Base-by-base conservation (phyloP, 2,113 vertebrate species). In the Heloderma charlesbogerti region DNA sequence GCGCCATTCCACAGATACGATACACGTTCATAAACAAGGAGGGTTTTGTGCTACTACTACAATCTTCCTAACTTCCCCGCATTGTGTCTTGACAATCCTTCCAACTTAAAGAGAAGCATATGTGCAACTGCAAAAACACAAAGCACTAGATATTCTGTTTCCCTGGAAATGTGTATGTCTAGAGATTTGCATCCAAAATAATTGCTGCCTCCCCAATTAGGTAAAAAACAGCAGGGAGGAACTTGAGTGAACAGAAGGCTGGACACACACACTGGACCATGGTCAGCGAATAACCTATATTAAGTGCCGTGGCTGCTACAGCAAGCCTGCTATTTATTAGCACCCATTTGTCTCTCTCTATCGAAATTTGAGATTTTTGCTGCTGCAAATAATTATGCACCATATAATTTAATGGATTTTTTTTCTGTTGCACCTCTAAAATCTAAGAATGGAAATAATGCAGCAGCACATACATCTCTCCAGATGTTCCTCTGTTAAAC, bases 281-380 rank as follows among this genome's bases (percentile, higher is more conserved):
- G 92, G 96, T 93, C 94, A 40, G 93, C 92, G 96, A 97, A 96
- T 95, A 96, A 93, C 74, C 93, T 92, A 93, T 54, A 94, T 91
- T 94, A 48, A 91, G 92, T 92, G 0, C 2, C 85, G 0, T 0
- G 78, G 93, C 94, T 89, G 91, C 37, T 94, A 92, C 77, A 94
- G 95, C 93, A 96, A 88, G 93, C 93, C 74, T 87, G 91, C 84
- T 95, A 95, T 90, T 94, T 93, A 96, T 96, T 95, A 96, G 93
- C 94, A 95, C 92, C 72, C 94, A 92, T 94, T 92, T 96, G 95
- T 93, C 95, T 95, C 95, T 92, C 94, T 94, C 85, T 92, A 93
- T 88, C 77, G 89, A 88, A 57, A 91, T 96, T 92, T 95, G 93
- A 93, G 94, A 92, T 91, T 94, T 93, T 94, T 83, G 91, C 91